phyloP scores from a whole-genome alignment of 92 coral and sea anemone species.

The Palythoa heliodiscus region DNA sequence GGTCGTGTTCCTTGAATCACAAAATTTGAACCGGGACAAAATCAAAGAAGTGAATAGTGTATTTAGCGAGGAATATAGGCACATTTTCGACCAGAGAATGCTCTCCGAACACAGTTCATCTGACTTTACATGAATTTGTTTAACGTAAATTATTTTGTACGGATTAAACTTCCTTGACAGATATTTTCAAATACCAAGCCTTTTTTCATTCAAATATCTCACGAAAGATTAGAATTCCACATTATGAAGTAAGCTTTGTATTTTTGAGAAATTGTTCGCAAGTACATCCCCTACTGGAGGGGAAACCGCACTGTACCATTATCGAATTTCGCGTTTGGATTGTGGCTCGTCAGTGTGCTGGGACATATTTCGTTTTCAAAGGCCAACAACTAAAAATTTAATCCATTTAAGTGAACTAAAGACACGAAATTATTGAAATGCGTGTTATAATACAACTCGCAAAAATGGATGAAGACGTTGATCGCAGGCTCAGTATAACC shows the following conservation, averaged over 20 bases:
- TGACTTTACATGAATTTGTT: background rate
- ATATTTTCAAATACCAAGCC: background rate
- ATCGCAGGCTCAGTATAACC: conserved; percentile 47
- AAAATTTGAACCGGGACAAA: conserved; percentile 26
- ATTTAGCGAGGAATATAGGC: conserved; percentile 13
- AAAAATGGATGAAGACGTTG: background rate
- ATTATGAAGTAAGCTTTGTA: background rate
- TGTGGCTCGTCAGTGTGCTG: conserved; percentile 1
- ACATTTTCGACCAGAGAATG: background rate
- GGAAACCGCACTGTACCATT: conserved; percentile 1
- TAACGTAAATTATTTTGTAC: background rate
- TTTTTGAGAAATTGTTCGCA: background rate
- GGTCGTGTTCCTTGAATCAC: background rate
- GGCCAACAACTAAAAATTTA: background rate
- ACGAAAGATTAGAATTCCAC: background rate
- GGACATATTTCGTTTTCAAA: conserved; percentile 14
- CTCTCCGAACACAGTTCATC: background rate
- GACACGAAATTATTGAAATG: background rate
- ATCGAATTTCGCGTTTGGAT: conserved; percentile 32
- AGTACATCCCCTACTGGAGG: conserved; percentile 31
- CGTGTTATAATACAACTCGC: background rate
- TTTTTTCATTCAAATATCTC: background rate
- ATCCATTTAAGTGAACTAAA: background rate
- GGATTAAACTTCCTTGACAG: background rate
- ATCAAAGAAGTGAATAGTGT: conserved; percentile 29